These are phyloP conservation scores for Denticeps clupeoides DNA, from an alignment of 2,797 vertebrate species.

Conservation along the genomic window DNA sequence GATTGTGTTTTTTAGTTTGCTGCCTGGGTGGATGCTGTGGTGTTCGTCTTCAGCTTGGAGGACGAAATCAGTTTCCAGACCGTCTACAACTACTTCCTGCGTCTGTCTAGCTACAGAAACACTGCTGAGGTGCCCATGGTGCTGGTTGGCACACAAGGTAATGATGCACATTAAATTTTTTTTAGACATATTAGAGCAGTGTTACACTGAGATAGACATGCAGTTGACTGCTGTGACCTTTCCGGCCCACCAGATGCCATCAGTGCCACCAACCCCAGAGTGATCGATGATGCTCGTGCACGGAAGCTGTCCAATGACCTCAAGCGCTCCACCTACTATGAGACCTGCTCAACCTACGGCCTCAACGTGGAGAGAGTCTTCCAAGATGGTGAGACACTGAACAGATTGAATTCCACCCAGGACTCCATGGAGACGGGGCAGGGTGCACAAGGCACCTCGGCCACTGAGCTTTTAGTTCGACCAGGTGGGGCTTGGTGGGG, in stretches of 20 bases:
- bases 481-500: no score
- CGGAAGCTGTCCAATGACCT: conserved; percentile 91
- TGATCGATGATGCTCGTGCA: conserved; percentile 89
- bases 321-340: conserved; percentile 96
- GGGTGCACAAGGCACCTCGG: neutral
- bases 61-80: conserved; percentile 99
- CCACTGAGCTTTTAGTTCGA: neutral
- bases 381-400: conserved; percentile 78
- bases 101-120: conserved; percentile 92
- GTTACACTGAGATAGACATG: no score
- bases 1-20: conserved; percentile 73
- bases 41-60: conserved; percentile 98
- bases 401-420: no score
- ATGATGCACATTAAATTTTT: no score
- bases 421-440: no score
- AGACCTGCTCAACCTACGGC: conserved; percentile 95
- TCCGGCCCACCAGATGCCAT: conserved; percentile 88
- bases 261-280: conserved; percentile 90
- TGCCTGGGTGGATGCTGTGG: conserved; percentile 95
- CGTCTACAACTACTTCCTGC: conserved; percentile 95
- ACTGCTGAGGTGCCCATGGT: conserved; percentile 96
- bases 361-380: conserved; percentile 98
- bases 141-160: conserved; percentile 96
- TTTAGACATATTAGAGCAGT: no score
- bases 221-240: conserved; percentile 53